These are phyloP conservation scores for Cerceris rybyensis DNA, from an alignment of 2,888 invertebrate species.

Conservation along the genomic window DNA sequence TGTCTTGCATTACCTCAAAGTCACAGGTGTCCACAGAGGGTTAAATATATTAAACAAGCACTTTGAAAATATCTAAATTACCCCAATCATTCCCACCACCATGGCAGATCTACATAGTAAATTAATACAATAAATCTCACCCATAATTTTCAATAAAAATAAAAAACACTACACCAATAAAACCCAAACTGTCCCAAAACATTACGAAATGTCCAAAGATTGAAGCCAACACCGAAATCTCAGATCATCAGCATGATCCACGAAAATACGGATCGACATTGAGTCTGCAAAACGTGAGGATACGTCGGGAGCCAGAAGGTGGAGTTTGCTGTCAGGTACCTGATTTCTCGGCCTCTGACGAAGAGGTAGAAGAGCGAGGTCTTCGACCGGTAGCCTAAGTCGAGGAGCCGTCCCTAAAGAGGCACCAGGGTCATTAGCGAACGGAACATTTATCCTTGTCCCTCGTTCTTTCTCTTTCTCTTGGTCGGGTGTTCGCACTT, in stretches of 20 bases:
- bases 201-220: not conserved
- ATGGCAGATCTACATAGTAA: no score
- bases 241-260: not conserved
- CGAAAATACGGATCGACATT: not conserved
- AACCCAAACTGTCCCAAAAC: no score
- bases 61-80: no score
- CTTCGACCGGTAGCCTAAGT: conserved; percentile 72
- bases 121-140: no score
- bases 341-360: conserved; percentile 58
- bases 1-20: no score
- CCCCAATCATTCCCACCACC: no score
- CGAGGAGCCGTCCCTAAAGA: conserved; percentile 67
- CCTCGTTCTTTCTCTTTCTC: conserved; percentile 61
- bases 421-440: conserved; percentile 74
- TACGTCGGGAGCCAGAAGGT: conserved; percentile 62
- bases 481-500: conserved; percentile 75
- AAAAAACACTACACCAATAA: no score
- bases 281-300: conserved; percentile 32
- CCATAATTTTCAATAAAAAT: no score
- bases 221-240: not conserved
- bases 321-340: conserved; percentile 66
- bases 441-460: conserved; percentile 74
- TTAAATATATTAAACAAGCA: no score
- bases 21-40: no score
- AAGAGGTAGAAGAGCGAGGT: conserved; percentile 61